These are phyloP conservation scores for Fundulus diaphanus DNA, from an alignment of 2,797 vertebrate species.

Conservation along the genomic window DNA sequence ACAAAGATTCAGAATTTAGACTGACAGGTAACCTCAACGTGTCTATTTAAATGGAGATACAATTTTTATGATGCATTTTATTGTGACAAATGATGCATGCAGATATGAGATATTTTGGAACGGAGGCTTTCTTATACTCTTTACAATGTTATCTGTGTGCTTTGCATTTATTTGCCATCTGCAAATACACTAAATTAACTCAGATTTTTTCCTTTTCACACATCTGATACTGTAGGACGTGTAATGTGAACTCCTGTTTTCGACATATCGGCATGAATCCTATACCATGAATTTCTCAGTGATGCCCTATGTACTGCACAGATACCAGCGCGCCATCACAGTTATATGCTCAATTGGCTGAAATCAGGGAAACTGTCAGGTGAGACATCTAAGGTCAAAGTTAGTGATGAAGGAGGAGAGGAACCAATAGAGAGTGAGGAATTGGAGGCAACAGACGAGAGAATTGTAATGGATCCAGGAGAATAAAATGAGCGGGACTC, in stretches of 20 bases:
- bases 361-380: no score
- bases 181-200: neutral
- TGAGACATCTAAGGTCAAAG: no score
- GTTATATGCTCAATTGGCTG: no score
- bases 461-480: no score
- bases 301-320: no score
- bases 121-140: conserved; percentile 1
- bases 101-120: neutral
- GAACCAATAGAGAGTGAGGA: no score
- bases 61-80: neutral
- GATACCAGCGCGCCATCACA: no score
- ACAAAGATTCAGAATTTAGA: neutral
- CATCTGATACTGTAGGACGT: neutral
- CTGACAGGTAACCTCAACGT: neutral
- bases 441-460: no score
- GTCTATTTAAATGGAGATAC: neutral
- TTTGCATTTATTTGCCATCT: neutral
- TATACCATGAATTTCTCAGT: neutral
- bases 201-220: neutral
- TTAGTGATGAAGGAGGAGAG: no score
- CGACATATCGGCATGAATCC: neutral
- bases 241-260: neutral
- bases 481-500: no score
- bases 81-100: neutral
- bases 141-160: neutral